Evolutionary conservation across 2,113 vertebrate species (phyloP).

Genomic region (Odontesthes bonariensis): DNA sequence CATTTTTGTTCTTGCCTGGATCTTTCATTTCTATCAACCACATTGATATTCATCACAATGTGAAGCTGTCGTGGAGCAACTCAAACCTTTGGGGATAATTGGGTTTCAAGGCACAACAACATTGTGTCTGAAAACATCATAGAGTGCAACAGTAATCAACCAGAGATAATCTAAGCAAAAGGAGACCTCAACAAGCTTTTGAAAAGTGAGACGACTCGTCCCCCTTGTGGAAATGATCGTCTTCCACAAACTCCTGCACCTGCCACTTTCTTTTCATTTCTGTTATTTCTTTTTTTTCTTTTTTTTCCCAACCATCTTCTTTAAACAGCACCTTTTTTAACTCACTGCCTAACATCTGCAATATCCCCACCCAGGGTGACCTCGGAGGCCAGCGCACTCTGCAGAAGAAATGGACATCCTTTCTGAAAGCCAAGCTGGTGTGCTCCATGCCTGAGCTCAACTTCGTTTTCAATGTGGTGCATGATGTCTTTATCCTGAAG

Average conservation of each 20-base stretch:
- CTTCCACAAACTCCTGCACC: no score
- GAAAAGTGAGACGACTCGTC: neutral
- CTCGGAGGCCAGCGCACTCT: slow-evolving; percentile 92
- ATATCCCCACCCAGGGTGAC: slow-evolving; percentile 85
- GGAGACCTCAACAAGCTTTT: no score
- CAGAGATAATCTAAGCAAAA: neutral
- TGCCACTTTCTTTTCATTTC: neutral
- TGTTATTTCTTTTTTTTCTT: no score
- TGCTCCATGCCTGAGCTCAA: slow-evolving; percentile 93
- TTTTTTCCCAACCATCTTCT: no score
- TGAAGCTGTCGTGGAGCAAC: no score
- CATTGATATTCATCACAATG: no score
- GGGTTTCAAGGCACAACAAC: no score
- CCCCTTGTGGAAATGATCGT: neutral
- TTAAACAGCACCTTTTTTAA: neutral
- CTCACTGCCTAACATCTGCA: neutral
- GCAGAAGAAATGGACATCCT: slow-evolving; percentile 98
- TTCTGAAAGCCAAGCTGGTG: slow-evolving; percentile 94
- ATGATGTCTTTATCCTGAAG: slow-evolving; percentile 91
- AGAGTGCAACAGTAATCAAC: neutral
- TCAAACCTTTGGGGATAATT: neutral
- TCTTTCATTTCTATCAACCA: no score
- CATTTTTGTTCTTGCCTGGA: no score
- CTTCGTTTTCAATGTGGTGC: slow-evolving; percentile 96
- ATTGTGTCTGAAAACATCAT: neutral